Conservation (phyloP, 2,113 vertebrate species). For the Stigmatopora argus region DNA sequence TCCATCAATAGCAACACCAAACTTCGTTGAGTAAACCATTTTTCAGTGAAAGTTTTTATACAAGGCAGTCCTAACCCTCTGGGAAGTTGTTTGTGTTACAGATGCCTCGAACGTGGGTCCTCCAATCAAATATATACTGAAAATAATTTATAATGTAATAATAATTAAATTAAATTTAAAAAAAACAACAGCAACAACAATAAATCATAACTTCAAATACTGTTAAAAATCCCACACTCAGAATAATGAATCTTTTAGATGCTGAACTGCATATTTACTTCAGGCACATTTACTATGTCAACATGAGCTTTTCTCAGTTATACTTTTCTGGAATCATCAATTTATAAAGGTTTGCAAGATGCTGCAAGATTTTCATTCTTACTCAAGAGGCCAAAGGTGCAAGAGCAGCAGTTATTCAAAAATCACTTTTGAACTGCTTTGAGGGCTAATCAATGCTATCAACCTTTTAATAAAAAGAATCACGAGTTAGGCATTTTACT, state of each 20-base stretch:
- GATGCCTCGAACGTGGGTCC: constrained; percentile 50
- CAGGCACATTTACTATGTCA: not conserved
- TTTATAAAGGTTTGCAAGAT: constrained; percentile 8
- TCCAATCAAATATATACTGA: constrained; percentile 45
- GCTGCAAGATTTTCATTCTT: not conserved
- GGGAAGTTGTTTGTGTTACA: constrained; percentile 44
- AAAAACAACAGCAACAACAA: constrained; percentile 31
- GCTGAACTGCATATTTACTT: not conserved
- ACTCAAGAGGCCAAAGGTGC: constrained; percentile 1
- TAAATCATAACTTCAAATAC: constrained; percentile 27
- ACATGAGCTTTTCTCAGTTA: not conserved
- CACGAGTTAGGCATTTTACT: constrained; percentile 26
- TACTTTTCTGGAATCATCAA: constrained; percentile 1
- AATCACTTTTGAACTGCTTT: constrained; percentile 19
- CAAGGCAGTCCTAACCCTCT: constrained; percentile 56
- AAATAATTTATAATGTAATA: too few species aligned
- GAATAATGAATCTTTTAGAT: not conserved
- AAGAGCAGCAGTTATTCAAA: constrained; percentile 13
- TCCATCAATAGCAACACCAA: constrained; percentile 45
- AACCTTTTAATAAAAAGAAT: constrained; percentile 25
- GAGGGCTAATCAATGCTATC: constrained; percentile 35
- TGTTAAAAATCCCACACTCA: not conserved
- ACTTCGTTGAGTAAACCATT: constrained; percentile 54
- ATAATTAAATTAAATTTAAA: constrained; percentile 1
- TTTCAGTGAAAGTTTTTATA: constrained; percentile 64